Conservation (phyloP, 2,888 invertebrate species). For the Ichneumoninae sp. region DNA sequence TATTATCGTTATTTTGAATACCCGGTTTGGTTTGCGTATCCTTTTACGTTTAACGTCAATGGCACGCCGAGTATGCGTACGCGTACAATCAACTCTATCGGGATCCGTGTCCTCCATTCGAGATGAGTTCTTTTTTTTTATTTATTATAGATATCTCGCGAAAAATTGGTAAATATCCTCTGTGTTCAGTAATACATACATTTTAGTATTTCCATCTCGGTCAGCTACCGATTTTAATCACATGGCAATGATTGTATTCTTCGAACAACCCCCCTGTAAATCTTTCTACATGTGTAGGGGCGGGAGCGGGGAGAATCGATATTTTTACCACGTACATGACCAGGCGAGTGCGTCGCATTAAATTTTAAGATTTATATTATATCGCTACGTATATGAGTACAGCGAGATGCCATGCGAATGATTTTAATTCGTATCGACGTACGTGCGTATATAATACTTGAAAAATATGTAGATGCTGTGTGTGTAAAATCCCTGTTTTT, state of each 20-base stretch:
- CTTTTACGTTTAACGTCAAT: conserved; percentile 67
- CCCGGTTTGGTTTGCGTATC: conserved; percentile 64
- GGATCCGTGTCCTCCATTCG: conserved; percentile 18
- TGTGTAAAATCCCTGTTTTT: conserved; percentile 34
- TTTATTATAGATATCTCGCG: no score
- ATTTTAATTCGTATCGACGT: conserved; percentile 65
- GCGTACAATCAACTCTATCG: conserved; percentile 53
- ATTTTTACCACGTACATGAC: conserved; percentile 53
- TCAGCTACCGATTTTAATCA: conserved; percentile 46
- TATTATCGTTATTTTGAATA: conserved; percentile 75
- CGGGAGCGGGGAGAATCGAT: background rate
- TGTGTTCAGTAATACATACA: conserved; percentile 10
- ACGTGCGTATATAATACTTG: conserved; percentile 33
- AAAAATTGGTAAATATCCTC: background rate
- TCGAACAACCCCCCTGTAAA: conserved; percentile 62
- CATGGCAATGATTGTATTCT: conserved; percentile 61
- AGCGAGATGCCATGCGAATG: conserved; percentile 4
- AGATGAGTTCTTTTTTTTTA: conserved; percentile 24
- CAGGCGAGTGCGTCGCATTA: conserved; percentile 64
- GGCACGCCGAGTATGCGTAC: conserved; percentile 48
- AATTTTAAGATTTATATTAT: conserved; percentile 67
- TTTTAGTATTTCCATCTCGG: conserved; percentile 10
- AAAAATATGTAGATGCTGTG: conserved; percentile 42
- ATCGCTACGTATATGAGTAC: conserved; percentile 33
- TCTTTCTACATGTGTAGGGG: conserved; percentile 3